Evolutionary conservation across 2,113 vertebrate genomes (phyloP).

Genomic region (Neolamprologus devosi): DNA sequence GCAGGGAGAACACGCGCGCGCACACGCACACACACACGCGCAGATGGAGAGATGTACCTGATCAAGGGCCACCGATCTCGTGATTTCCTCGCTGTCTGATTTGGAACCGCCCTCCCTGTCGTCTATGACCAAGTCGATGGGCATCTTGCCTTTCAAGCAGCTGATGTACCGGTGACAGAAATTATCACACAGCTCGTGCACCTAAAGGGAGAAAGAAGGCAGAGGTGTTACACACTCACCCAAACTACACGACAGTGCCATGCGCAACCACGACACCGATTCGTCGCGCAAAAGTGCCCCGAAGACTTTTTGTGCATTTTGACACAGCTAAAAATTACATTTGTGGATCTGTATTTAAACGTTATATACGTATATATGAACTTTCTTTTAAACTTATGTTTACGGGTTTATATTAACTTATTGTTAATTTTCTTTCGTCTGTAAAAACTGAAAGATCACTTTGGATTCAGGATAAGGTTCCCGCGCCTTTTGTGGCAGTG

Average conservation of each 20-base stretch:
- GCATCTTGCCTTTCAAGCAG: slow-evolving; percentile 99
- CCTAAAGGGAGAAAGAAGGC: slow-evolving; percentile 68
- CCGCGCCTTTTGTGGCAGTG: background rate
- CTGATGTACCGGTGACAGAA: slow-evolving; percentile 99
- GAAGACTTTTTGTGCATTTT: background rate
- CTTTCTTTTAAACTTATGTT: background rate
- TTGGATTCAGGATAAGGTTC: background rate
- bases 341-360: background rate
- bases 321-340: background rate
- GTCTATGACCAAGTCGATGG: slow-evolving; percentile 99
- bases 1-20: slow-evolving; percentile 31
- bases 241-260: slow-evolving; percentile 77
- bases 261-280: slow-evolving; percentile 62
- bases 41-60: slow-evolving; percentile 76
- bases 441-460: background rate
- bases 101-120: slow-evolving; percentile 98
- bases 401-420: background rate
- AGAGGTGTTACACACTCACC: slow-evolving; percentile 25
- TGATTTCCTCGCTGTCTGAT: slow-evolving; percentile 99
- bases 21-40: background rate
- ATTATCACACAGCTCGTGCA: slow-evolving; percentile 99
- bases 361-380: background rate
- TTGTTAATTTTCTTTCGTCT: background rate
- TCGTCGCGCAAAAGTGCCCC: background rate
- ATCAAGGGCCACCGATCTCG: slow-evolving; percentile 94